These are phyloP conservation scores for Sycophaga agraensis DNA, from an alignment of 1,140 invertebrate genomes.

Conservation along the genomic window DNA sequence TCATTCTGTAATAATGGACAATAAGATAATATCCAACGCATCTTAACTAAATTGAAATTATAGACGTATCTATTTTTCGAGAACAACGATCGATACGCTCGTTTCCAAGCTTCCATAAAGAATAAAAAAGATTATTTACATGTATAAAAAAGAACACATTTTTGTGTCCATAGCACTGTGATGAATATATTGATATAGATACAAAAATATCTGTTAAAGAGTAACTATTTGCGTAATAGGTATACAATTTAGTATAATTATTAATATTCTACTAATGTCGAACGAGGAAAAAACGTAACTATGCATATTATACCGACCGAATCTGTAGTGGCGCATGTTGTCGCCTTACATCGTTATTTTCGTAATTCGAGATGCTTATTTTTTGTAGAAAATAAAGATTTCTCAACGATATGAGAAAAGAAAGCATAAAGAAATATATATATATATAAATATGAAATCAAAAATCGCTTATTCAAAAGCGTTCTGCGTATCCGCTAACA, in stretches of 20 bases:
- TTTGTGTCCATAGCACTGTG: slow-evolving; percentile 60
- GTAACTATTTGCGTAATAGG: slow-evolving; percentile 52
- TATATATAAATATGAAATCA: slow-evolving; percentile 24
- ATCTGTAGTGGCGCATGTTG: slow-evolving; percentile 19
- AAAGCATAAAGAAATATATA: slow-evolving; percentile 22
- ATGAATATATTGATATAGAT: slow-evolving; percentile 58
- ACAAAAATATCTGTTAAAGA: slow-evolving; percentile 48
- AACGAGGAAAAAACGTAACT: slow-evolving; percentile 23
- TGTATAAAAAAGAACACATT: slow-evolving; percentile 54
- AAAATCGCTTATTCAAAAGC: slow-evolving; percentile 24
- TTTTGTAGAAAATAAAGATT: slow-evolving; percentile 30
- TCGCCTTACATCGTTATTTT: slow-evolving; percentile 30
- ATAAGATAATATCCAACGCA: slow-evolving; percentile 29
- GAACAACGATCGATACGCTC: slow-evolving; percentile 24
- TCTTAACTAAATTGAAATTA: slow-evolving; percentile 18
- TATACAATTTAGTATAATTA: slow-evolving; percentile 47
- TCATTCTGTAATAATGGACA: slow-evolving; percentile 22
- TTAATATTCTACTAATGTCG: slow-evolving; percentile 34
- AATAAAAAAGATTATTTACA: slow-evolving; percentile 42
- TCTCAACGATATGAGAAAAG: slow-evolving; percentile 24
- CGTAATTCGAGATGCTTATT: slow-evolving; percentile 33
- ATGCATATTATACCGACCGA: slow-evolving; percentile 26
- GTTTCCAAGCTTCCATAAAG: slow-evolving; percentile 22
- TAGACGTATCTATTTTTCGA: slow-evolving; percentile 12
- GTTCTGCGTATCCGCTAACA: slow-evolving; percentile 6